Percentiles rank a stretch among this genome's conserved stretches.
phyloP scores from a whole-genome alignment of 2,797 vertebrate species.

The Triplophysa yarkandensis region DNA sequence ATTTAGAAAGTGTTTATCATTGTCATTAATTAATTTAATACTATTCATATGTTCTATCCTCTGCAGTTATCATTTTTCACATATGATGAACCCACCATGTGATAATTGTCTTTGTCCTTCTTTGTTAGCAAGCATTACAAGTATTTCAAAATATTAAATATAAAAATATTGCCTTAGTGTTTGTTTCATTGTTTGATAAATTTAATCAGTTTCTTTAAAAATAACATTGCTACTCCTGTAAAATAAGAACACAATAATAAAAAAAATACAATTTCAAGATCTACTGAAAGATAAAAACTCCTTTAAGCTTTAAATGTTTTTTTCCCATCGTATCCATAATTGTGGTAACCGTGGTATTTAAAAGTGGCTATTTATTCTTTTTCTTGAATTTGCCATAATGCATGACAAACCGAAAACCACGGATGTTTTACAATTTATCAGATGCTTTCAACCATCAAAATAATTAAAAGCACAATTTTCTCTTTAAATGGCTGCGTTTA shows the following conservation, averaged over 20 bases:
- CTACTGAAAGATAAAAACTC: too few relatives aligned
- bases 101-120: background rate
- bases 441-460: constrained; percentile 9
- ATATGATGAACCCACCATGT: background rate
- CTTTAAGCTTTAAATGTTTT: background rate
- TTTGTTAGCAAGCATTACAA: too few relatives aligned
- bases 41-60: background rate
- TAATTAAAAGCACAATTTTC: background rate
- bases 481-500: constrained; percentile 56
- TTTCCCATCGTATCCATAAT: too few relatives aligned
- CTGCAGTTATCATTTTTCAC: background rate
- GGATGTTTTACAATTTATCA: background rate
- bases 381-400: background rate
- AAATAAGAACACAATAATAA: too few relatives aligned
- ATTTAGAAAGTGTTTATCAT: background rate
- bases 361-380: background rate
- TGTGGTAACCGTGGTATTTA: background rate
- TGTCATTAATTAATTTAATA: background rate
- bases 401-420: background rate
- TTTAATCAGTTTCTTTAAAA: too few relatives aligned
- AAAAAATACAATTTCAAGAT: too few relatives aligned
- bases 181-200: too few relatives aligned
- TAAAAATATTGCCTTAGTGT: too few relatives aligned
- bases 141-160: too few relatives aligned
- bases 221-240: background rate